These are phyloP conservation scores for Uromys caudimaculatus DNA, from an alignment of 2,797 vertebrate genomes.

Conservation along the genomic window DNA sequence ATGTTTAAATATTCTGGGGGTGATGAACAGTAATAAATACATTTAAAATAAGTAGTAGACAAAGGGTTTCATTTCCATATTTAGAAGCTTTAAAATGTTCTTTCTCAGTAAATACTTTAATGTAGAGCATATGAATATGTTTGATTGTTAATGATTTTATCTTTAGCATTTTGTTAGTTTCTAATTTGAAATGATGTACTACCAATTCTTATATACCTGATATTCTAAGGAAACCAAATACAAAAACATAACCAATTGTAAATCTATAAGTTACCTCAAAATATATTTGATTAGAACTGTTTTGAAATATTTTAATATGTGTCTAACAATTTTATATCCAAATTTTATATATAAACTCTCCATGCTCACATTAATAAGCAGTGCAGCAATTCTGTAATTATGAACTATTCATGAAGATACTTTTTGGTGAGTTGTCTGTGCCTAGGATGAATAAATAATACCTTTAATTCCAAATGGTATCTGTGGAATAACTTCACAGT, in stretches of 20 bases:
- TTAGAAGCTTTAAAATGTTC: neutral
- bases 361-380: conserved; percentile 40
- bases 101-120: conserved; percentile 36
- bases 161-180: conserved; percentile 9
- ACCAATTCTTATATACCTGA: neutral
- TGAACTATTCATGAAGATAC: conserved; percentile 30
- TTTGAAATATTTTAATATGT: conserved; percentile 59
- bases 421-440: conserved; percentile 26
- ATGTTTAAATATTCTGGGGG: neutral
- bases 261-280: conserved; percentile 40
- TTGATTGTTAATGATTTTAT: neutral
- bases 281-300: conserved; percentile 37
- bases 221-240: conserved; percentile 26
- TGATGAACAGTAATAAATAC: neutral
- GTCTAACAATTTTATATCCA: conserved; percentile 26
- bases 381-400: conserved; percentile 6
- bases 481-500: conserved; percentile 63
- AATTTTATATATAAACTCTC: neutral
- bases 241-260: conserved; percentile 47
- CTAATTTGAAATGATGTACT: neutral
- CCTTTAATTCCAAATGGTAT: conserved; percentile 54
- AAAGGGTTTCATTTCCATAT: neutral
- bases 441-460: conserved; percentile 59
- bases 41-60: conserved; percentile 6
- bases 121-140: neutral